These are phyloP conservation scores for Gymnocypris eckloni DNA, from an alignment of 2,797 vertebrate genomes.

Conservation along the genomic window DNA sequence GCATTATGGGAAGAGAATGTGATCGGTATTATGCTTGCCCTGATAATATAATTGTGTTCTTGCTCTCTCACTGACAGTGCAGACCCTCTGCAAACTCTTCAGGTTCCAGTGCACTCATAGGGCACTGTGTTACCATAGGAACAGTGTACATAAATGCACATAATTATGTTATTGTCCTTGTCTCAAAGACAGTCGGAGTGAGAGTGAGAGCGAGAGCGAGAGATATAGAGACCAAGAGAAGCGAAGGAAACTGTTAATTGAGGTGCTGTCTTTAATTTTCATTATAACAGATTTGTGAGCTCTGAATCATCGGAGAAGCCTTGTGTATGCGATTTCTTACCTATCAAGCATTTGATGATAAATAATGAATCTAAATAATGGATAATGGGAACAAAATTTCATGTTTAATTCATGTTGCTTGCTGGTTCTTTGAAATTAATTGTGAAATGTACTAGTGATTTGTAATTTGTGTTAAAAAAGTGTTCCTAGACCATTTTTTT, in stretches of 20 bases:
- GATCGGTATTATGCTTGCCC: not conserved
- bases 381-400: not conserved
- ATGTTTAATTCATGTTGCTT: not conserved
- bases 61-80: constrained; percentile 23
- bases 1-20: constrained; percentile 10
- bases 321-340: not conserved
- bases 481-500: too few species aligned
- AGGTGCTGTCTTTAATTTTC: not conserved
- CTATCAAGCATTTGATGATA: not conserved
- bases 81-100: constrained; percentile 25
- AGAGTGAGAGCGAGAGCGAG: not conserved
- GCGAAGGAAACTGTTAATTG: not conserved
- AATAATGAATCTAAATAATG: not conserved
- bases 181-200: constrained; percentile 12
- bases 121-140: constrained; percentile 69
- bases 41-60: constrained; percentile 13
- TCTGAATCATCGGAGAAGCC: not conserved
- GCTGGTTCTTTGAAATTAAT: not conserved
- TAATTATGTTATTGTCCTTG: constrained; percentile 52
- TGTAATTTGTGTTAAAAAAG: too few species aligned
- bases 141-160: constrained; percentile 68
- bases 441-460: not conserved
- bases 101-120: constrained; percentile 50
- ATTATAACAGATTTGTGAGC: not conserved
- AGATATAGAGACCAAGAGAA: constrained; percentile 16